phyloP scores from a whole-genome alignment of 2,888 invertebrate species.

The Cerceris ruficornis region DNA sequence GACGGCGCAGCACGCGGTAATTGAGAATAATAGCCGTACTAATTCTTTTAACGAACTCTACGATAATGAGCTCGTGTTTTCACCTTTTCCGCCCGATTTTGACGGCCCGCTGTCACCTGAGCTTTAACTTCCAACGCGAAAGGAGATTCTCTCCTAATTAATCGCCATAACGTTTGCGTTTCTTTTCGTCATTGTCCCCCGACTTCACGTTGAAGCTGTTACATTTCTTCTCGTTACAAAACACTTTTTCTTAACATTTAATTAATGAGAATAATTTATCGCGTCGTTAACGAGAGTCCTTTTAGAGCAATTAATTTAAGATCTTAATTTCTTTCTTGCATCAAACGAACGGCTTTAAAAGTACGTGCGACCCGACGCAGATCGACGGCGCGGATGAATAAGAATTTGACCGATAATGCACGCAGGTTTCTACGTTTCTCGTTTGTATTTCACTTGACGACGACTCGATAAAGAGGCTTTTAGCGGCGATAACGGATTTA shows the following conservation, averaged over 20 bases:
- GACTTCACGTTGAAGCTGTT: too few species aligned
- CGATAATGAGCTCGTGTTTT: slow-evolving; percentile 63
- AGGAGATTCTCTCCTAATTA: slow-evolving; percentile 19
- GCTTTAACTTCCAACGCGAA: slow-evolving; percentile 21
- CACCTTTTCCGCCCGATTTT: slow-evolving; percentile 1
- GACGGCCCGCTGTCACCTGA: slow-evolving; percentile 43
- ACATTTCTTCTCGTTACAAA: too few species aligned
- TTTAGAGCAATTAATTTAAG: too few species aligned
- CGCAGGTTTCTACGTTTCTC: slow-evolving; percentile 41
- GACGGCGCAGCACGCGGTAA: slow-evolving; percentile 63
- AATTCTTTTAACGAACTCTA: slow-evolving; percentile 77
- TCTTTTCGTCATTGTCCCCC: neutral
- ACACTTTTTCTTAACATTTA: too few species aligned
- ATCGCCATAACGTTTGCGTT: neutral
- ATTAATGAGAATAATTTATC: too few species aligned
- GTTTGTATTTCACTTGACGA: slow-evolving; percentile 48
- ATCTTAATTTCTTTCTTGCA: too few species aligned
- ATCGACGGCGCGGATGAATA: slow-evolving; percentile 8
- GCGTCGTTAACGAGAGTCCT: too few species aligned
- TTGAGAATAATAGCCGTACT: slow-evolving; percentile 76
- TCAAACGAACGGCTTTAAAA: neutral
- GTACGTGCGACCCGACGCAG: neutral
- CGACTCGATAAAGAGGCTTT: slow-evolving; percentile 49
- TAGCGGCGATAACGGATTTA: slow-evolving; percentile 57
- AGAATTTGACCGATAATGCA: slow-evolving; percentile 27